Conservation (phyloP, 2,888 invertebrate species). For the Anorthoa munda region DNA sequence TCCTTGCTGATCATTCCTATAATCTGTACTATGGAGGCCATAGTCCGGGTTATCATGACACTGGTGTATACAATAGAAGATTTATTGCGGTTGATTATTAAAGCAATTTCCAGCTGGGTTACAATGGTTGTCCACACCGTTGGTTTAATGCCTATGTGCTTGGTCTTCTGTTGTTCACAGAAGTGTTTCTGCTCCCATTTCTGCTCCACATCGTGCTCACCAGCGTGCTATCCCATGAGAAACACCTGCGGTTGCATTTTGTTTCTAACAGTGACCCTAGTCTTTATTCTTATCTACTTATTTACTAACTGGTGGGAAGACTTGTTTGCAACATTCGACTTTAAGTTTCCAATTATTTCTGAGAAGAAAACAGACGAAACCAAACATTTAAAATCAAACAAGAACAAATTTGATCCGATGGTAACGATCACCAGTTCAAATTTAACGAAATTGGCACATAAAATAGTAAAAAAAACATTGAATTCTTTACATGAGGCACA, state of each 20-base stretch:
- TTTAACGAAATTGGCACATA: background rate
- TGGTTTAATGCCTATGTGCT: slow-evolving; percentile 67
- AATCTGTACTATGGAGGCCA: slow-evolving; percentile 67
- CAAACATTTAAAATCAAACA: background rate
- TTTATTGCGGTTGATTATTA: slow-evolving; percentile 67
- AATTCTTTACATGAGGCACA: background rate
- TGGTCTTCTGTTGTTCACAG: slow-evolving; percentile 64
- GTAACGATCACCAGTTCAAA: too few species aligned
- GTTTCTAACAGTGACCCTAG: slow-evolving; percentile 56
- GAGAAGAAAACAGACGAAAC: slow-evolving; percentile 20
- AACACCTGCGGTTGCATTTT: slow-evolving; percentile 58
- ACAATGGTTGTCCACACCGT: slow-evolving; percentile 65
- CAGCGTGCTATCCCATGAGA: slow-evolving; percentile 40
- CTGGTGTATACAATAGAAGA: slow-evolving; percentile 72
- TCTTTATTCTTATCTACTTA: slow-evolving; percentile 63
- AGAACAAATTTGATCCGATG: background rate
- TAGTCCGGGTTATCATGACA: slow-evolving; percentile 68
- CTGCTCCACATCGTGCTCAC: slow-evolving; percentile 7
- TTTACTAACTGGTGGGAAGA: slow-evolving; percentile 69
- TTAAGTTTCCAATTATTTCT: slow-evolving; percentile 61
- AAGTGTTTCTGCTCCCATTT: slow-evolving; percentile 57
- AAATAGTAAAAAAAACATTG: background rate
- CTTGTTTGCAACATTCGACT: slow-evolving; percentile 56
- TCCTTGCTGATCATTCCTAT: slow-evolving; percentile 64
- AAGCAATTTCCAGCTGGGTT: slow-evolving; percentile 69